phyloP scores from a whole-genome alignment of 1,140 invertebrate species.

The Zophobas atratus region DNA sequence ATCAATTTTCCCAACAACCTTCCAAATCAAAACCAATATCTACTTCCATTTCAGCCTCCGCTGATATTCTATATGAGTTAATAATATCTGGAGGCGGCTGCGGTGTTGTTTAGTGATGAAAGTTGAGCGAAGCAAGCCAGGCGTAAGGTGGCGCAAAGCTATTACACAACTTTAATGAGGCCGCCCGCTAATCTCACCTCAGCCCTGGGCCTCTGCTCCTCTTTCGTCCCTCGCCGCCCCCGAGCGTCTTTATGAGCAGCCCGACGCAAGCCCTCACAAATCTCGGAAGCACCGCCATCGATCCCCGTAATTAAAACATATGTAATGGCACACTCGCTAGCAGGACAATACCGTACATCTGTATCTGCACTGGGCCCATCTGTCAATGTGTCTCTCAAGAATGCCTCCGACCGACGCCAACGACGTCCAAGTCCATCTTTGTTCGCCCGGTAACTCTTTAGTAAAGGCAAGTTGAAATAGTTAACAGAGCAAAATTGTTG shows the following conservation, averaged over 20 bases:
- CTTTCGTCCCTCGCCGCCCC: constrained; percentile 40
- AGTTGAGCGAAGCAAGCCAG: constrained; percentile 53
- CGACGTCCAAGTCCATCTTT: background rate
- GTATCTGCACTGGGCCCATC: constrained; percentile 48
- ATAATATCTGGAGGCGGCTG: constrained; percentile 39
- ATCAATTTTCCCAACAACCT: constrained; percentile 17
- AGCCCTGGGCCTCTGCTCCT: constrained; percentile 34
- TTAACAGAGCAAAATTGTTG: too few species aligned
- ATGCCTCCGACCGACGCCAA: constrained; percentile 8
- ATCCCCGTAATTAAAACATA: constrained; percentile 61
- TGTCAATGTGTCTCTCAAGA: constrained; percentile 16
- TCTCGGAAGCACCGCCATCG: constrained; percentile 56
- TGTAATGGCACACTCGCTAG: constrained; percentile 55
- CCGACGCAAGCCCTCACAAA: constrained; percentile 54
- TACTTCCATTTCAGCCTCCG: background rate
- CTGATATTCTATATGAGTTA: constrained; percentile 45
- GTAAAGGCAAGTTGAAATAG: too few species aligned
- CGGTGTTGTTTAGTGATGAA: constrained; percentile 54
- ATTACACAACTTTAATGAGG: constrained; percentile 64
- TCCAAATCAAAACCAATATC: constrained; percentile 4
- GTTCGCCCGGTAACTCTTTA: too few species aligned
- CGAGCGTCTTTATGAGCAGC: constrained; percentile 48
- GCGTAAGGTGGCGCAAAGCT: constrained; percentile 61
- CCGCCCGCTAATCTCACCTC: constrained; percentile 62
- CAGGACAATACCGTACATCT: constrained; percentile 59